phyloP scores from a whole-genome alignment of 2,888 invertebrate genomes.

The Folsomia candida region DNA sequence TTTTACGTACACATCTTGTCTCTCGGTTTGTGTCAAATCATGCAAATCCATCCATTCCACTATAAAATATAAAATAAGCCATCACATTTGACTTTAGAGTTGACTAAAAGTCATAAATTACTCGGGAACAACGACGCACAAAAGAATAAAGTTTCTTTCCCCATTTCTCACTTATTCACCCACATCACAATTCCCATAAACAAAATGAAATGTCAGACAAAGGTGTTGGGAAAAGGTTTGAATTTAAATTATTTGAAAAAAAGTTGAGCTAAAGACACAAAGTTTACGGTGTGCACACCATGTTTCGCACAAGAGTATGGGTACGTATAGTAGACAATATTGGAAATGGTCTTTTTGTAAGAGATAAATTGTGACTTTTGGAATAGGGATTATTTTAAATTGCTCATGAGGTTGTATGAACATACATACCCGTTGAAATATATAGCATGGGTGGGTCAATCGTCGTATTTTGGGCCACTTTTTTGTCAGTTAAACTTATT shows the following conservation, averaged over 20 bases:
- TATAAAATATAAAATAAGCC: background rate
- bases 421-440: no score
- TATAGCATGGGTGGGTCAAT: constrained; percentile 1
- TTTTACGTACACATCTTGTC: no score
- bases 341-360: background rate
- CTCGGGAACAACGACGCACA: background rate
- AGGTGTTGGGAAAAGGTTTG: constrained; percentile 22
- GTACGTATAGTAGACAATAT: background rate
- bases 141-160: background rate
- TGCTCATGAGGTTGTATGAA: no score
- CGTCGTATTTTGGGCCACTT: background rate
- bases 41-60: background rate
- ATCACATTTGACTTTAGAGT: constrained; percentile 4
- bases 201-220: constrained; percentile 15
- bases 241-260: constrained; percentile 27
- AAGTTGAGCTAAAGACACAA: constrained; percentile 21
- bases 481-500: background rate
- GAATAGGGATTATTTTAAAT: constrained; percentile 4
- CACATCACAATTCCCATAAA: constrained; percentile 13
- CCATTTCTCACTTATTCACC: background rate
- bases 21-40: background rate
- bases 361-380: constrained; percentile 1
- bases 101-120: constrained; percentile 3
- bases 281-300: background rate
- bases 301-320: background rate